Conservation (phyloP, 2,888 invertebrate genomes). For the Pollenia griseotomentosa region DNA sequence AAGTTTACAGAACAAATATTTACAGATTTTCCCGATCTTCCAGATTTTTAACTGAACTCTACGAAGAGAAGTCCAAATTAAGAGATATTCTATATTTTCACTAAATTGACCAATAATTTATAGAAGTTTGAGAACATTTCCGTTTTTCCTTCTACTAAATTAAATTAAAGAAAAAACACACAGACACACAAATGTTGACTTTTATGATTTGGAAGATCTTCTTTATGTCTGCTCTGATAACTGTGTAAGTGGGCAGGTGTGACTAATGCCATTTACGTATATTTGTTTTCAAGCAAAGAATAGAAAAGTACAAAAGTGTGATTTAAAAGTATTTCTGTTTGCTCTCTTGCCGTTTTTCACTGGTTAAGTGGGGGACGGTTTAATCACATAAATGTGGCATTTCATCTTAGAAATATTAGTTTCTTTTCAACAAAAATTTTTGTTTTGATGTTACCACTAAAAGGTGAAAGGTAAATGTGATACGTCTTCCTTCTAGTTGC, state of each 20-base stretch:
- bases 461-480: slow-evolving; percentile 45
- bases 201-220: slow-evolving; percentile 24
- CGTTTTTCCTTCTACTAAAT: background rate
- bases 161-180: background rate
- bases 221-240: background rate
- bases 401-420: slow-evolving; percentile 48
- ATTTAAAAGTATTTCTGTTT: slow-evolving; percentile 44
- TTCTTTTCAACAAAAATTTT: slow-evolving; percentile 36
- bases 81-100: background rate
- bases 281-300: slow-evolving; percentile 32
- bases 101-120: too few relatives aligned
- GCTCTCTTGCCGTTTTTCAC: background rate
- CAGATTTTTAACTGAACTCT: too few relatives aligned
- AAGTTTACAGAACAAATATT: too few relatives aligned
- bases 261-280: slow-evolving; percentile 38
- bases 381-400: slow-evolving; percentile 68
- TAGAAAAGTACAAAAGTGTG: slow-evolving; percentile 17
- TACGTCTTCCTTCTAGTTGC: slow-evolving; percentile 18
- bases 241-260: slow-evolving; percentile 4
- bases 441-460: slow-evolving; percentile 43
- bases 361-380: background rate
- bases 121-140: background rate
- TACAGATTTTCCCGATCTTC: too few relatives aligned
- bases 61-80: too few relatives aligned
- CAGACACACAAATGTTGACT: slow-evolving; percentile 38